A percentile compares a stretch with the other conserved stretches of the same genome.
Evolutionary conservation across 2,888 invertebrate genomes (phyloP).

Genomic region (Nymphalis c-album): DNA sequence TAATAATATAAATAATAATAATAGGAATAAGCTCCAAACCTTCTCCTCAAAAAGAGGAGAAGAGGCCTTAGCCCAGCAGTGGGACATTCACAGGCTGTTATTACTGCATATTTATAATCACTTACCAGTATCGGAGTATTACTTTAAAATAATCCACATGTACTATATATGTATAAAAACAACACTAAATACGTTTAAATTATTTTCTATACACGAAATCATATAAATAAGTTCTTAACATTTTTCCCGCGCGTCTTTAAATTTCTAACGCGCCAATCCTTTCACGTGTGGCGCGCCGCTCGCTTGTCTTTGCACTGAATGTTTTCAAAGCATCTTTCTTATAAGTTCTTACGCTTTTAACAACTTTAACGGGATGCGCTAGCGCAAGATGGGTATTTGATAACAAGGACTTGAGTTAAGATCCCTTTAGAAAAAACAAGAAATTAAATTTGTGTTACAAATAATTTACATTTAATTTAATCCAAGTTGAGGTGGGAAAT

Average conservation of each 20-base stretch:
- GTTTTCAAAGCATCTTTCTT: slow-evolving; percentile 53
- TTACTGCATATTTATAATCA: neutral
- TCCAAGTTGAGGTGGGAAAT: neutral
- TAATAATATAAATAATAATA: too few relatives aligned
- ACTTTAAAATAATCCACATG: slow-evolving; percentile 27
- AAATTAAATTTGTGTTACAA: neutral
- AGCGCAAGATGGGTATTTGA: slow-evolving; percentile 35
- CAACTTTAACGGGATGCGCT: slow-evolving; percentile 51
- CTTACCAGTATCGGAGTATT: slow-evolving; percentile 15
- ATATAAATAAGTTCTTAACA: slow-evolving; percentile 20
- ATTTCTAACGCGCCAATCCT: slow-evolving; percentile 45
- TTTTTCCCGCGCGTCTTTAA: slow-evolving; percentile 49
- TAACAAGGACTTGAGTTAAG: slow-evolving; percentile 6
- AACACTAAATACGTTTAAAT: slow-evolving; percentile 16
- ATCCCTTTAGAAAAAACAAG: neutral
- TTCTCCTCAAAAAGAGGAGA: too few relatives aligned
- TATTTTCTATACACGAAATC: slow-evolving; percentile 14
- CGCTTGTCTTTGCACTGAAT: slow-evolving; percentile 67
- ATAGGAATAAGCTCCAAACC: too few relatives aligned
- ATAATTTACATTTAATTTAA: neutral
- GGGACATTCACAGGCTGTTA: too few relatives aligned
- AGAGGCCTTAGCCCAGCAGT: too few relatives aligned
- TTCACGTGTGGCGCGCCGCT: slow-evolving; percentile 54
- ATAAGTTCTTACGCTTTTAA: slow-evolving; percentile 36
- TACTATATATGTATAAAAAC: slow-evolving; percentile 13